Conservation (phyloP, 2,888 invertebrate genomes). For the Mimachlamys varia region DNA sequence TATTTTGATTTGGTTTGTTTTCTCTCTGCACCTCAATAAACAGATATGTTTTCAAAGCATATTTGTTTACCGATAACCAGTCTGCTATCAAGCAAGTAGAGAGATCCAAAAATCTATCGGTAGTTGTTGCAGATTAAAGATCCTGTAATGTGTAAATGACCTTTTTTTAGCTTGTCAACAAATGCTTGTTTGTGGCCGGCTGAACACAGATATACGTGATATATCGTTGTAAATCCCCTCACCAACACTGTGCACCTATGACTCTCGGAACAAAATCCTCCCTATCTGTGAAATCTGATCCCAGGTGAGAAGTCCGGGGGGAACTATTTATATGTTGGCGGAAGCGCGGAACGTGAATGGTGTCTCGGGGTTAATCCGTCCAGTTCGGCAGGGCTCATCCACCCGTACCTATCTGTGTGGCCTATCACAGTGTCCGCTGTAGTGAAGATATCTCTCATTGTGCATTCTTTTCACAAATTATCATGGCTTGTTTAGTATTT, state of each 20-base stretch:
- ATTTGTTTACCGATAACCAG: no score
- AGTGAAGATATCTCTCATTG: neutral
- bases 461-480: constrained; percentile 2
- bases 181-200: neutral
- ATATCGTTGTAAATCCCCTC: neutral
- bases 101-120: neutral
- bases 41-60: no score
- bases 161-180: constrained; percentile 5
- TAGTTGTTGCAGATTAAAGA: neutral
- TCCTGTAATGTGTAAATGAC: neutral
- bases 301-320: neutral
- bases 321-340: neutral
- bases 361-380: neutral
- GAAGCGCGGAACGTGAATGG: constrained; percentile 16
- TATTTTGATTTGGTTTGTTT: no score
- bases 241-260: neutral
- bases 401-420: neutral
- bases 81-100: neutral
- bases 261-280: neutral
- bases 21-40: no score
- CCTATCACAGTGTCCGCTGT: neutral
- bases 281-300: constrained; percentile 22
- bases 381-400: neutral
- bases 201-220: neutral
- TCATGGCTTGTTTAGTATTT: neutral